phyloP scores from a whole-genome alignment of 2,888 invertebrate genomes.

The Caenorhabditis plicata region DNA sequence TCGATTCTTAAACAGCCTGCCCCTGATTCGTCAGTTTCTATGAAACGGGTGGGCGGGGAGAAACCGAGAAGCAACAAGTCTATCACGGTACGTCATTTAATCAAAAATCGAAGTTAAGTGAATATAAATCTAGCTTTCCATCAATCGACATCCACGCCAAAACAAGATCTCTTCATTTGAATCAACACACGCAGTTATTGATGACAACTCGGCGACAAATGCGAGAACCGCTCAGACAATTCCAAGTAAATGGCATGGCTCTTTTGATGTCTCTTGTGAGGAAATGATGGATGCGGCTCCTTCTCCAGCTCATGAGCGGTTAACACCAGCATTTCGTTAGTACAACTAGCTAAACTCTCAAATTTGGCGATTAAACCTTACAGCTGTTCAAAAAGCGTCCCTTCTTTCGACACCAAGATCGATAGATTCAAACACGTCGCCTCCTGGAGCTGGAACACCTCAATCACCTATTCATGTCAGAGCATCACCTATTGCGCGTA shows the following conservation, averaged over 20 bases:
- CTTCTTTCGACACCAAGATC: constrained; percentile 32
- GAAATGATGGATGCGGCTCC: constrained; percentile 33
- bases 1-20: constrained; percentile 36
- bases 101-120: not conserved
- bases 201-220: constrained; percentile 47
- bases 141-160: constrained; percentile 47
- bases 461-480: constrained; percentile 25
- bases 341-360: not conserved
- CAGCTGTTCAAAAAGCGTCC: constrained; percentile 32
- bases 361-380: not conserved
- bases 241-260: constrained; percentile 49
- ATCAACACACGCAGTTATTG: constrained; percentile 48
- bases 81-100: constrained; percentile 30
- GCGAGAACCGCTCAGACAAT: constrained; percentile 43
- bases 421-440: constrained; percentile 33
- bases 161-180: constrained; percentile 44
- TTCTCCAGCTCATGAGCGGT: constrained; percentile 15
- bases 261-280: constrained; percentile 42
- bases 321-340: constrained; percentile 29
- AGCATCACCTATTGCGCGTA: constrained; percentile 29
- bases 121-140: constrained; percentile 46
- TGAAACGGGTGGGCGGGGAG: constrained; percentile 37
- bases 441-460: constrained; percentile 25
- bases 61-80: constrained; percentile 55
- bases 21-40: constrained; percentile 35